Conservation (phyloP, 2,888 invertebrate species). For the Monoplex corrugatus region DNA sequence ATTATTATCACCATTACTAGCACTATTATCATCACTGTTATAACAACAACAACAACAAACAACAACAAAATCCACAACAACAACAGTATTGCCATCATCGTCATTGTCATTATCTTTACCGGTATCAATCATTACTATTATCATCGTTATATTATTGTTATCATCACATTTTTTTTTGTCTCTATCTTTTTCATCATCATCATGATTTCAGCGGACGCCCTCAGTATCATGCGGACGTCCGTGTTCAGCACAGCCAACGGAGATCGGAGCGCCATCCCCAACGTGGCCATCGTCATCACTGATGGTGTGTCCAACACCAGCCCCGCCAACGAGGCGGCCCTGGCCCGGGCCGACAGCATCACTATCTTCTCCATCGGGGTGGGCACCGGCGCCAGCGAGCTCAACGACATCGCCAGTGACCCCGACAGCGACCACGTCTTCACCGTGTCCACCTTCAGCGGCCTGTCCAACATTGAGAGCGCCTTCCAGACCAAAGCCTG, state of each 20-base stretch:
- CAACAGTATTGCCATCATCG: no score
- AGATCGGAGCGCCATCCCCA: slow-evolving; percentile 60
- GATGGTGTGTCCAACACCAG: slow-evolving; percentile 61
- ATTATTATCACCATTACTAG: no score
- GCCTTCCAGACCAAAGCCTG: slow-evolving; percentile 58
- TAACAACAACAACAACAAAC: no score
- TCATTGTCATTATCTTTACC: no score
- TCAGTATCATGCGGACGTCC: slow-evolving; percentile 62
- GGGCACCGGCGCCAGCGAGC: slow-evolving; percentile 64
- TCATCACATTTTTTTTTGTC: no score
- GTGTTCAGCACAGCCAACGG: slow-evolving; percentile 64
- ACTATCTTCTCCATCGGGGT: slow-evolving; percentile 72
- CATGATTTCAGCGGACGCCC: slow-evolving; percentile 52
- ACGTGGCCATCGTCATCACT: slow-evolving; percentile 63
- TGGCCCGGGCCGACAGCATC: slow-evolving; percentile 46
- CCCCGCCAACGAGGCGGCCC: background rate
- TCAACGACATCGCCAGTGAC: slow-evolving; percentile 65
- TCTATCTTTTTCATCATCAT: no score
- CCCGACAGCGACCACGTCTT: slow-evolving; percentile 62
- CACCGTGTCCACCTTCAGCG: slow-evolving; percentile 63
- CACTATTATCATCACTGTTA: no score
- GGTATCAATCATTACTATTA: no score
- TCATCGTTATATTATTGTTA: no score
- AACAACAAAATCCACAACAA: no score
- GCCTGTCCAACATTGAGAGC: slow-evolving; percentile 62